Base-by-base conservation (phyloP, 2,797 vertebrate genomes). In the Echiichthys vipera region DNA sequence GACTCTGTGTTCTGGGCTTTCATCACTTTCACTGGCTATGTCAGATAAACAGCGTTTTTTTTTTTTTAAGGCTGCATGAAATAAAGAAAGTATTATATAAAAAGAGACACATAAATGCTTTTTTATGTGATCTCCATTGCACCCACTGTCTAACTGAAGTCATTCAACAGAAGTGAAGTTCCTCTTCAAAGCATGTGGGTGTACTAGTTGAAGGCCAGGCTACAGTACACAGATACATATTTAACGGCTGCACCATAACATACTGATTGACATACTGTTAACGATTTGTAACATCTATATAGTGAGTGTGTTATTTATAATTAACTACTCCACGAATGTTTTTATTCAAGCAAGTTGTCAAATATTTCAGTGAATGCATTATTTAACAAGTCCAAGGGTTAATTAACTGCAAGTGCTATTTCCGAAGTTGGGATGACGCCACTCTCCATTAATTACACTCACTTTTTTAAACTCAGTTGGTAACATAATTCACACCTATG, bases 161-260 rank as follows among this genome's bases (percentile, higher is more conserved):
- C 37, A 25, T 57, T 63, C 34, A 46, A 45, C 64, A 40, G 20
- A 51, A 45, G 27, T 74, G 51, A 77, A 66, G 54, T 50, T 63
- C 54, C 67, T 64, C 62, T 66, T 81, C 79, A 81, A 74, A 85
- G 65, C 47, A 42, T 30, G 76, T 77, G 66, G 58, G 71, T 56
- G 65, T 72, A 66, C 49, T 40, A 32, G 51, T n/a, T 30, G 57
- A 65, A 76, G 71, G 58, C 50, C 37, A 27, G 40, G 54, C 47
- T 47, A 37, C 67, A 30, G 45, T 22, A 12, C 18, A 29, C 37
- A 50, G 22, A 30, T 67, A 34, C 37, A 25, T 32, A 22, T 62
- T 49, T 65, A 43, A 72, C 36, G 14, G 30, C 29, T 30, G 22
- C 39, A 30, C 39, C n/a, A 47, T 68, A 42, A 68, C 51, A 55